These are phyloP conservation scores for Petrolisthes manimaculis DNA, from an alignment of 2,888 invertebrate genomes.

Conservation along the genomic window DNA sequence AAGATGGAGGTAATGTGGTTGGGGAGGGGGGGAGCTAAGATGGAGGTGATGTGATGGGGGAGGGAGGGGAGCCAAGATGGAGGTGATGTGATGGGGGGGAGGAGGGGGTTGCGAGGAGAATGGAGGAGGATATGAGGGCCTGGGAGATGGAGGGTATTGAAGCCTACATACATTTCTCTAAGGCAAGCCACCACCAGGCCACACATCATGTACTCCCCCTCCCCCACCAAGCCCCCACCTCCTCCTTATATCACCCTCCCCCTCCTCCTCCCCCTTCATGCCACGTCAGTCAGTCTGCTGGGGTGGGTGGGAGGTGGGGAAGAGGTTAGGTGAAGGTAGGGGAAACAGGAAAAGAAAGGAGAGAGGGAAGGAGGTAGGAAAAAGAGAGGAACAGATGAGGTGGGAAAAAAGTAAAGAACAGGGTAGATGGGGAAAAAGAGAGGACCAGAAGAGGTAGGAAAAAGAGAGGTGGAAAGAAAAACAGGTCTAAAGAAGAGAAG, in stretches of 20 bases:
- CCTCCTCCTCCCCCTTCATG: too few relatives aligned
- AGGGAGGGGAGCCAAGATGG: not conserved
- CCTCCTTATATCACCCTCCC: too few relatives aligned
- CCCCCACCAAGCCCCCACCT: slow-evolving; percentile 75
- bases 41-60: not conserved
- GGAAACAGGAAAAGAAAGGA: not conserved
- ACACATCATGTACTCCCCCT: slow-evolving; percentile 80
- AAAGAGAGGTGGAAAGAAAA: too few relatives aligned
- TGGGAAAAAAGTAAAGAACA: too few relatives aligned
- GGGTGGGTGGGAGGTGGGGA: not conserved
- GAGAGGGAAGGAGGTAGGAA: not conserved
- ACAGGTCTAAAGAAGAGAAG: too few relatives aligned
- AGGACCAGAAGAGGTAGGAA: too few relatives aligned
- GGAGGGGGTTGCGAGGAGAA: not conserved
- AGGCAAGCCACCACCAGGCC: slow-evolving; percentile 71
- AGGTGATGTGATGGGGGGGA: too few relatives aligned
- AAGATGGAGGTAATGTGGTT: not conserved
- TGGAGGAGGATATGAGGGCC: slow-evolving; percentile 28
- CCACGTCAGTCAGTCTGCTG: not conserved
- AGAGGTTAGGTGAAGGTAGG: not conserved
- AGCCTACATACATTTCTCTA: slow-evolving; percentile 73
- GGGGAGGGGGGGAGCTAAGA: not conserved
- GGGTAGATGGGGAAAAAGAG: too few relatives aligned
- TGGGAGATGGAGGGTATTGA: slow-evolving; percentile 54
- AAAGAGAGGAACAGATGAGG: too few relatives aligned